Percentiles rank a stretch among this genome's conserved stretches.
These are phyloP conservation scores for Tragelaphus strepsiceros DNA, from an alignment of 2,113 vertebrate genomes.

Conservation along the genomic window DNA sequence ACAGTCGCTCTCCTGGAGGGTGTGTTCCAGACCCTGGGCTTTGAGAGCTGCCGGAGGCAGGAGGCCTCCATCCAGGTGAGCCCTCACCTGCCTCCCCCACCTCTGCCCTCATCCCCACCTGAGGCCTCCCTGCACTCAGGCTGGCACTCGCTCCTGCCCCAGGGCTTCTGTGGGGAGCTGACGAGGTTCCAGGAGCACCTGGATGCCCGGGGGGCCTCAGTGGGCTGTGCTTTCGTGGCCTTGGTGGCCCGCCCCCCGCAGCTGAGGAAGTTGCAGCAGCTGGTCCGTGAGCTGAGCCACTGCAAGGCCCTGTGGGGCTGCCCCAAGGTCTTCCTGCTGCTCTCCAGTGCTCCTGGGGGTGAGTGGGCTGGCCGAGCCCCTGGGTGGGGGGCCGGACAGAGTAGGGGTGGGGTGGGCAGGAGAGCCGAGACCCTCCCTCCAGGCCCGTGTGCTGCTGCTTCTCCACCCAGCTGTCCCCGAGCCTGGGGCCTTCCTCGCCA, in stretches of 20 bases:
- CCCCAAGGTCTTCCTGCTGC: conserved; percentile 61
- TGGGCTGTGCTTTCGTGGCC: conserved; percentile 47
- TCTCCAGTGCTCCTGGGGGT: background rate
- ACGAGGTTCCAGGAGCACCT: conserved; percentile 29
- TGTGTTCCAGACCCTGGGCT: conserved; percentile 37
- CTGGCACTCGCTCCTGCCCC: background rate
- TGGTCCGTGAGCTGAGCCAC: conserved; percentile 30
- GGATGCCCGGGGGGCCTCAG: background rate
- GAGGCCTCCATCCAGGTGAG: conserved; percentile 16
- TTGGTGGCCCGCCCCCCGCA: conserved; percentile 20
- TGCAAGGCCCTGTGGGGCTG: conserved; percentile 37
- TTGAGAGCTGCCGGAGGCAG: background rate
- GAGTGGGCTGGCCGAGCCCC: background rate
- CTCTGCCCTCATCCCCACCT: accelerated
- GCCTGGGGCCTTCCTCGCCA: background rate
- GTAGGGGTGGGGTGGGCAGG: background rate
- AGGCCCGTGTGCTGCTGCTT: background rate
- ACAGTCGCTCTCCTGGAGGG: background rate
- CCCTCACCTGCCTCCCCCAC: background rate
- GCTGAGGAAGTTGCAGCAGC: background rate
- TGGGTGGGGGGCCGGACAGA: accelerated
- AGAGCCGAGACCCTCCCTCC: background rate
- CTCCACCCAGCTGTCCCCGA: background rate
- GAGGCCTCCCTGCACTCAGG: background rate
- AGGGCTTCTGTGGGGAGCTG: conserved; percentile 47